Evolutionary conservation across 1,140 invertebrate species (phyloP).

Genomic region (Apis laboriosa): DNA sequence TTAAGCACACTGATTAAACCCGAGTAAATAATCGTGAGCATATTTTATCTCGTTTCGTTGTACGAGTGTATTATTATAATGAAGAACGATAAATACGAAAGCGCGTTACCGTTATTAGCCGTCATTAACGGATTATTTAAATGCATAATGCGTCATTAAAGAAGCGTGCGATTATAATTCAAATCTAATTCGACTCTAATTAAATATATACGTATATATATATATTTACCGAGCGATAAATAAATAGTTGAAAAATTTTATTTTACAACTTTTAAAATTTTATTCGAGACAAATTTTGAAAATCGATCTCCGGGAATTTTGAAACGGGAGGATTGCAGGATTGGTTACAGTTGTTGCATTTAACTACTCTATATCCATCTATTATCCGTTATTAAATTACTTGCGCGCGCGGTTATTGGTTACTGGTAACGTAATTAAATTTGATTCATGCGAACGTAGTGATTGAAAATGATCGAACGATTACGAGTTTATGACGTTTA

Average conservation of each 20-base stretch:
- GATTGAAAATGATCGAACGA: background rate
- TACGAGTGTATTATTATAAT: constrained; percentile 3
- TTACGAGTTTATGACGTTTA: background rate
- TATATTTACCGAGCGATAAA: no score
- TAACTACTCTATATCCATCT: background rate
- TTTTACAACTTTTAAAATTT: no score
- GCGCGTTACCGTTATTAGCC: background rate
- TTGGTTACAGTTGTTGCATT: background rate
- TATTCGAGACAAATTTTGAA: background rate
- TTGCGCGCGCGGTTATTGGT: background rate
- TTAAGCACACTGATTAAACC: constrained; percentile 36
- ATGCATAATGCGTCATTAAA: background rate
- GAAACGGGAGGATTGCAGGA: background rate
- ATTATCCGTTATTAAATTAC: background rate
- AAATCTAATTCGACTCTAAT: no score
- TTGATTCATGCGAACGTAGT: background rate
- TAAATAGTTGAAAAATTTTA: no score
- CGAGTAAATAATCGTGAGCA: background rate
- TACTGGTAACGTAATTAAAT: background rate
- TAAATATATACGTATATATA: no score
- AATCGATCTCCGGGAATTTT: background rate
- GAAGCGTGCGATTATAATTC: no score
- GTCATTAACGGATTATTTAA: background rate
- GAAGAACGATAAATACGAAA: background rate
- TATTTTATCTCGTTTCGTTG: constrained; percentile 15